These are phyloP conservation scores for Ramphastos sulfuratus DNA, from an alignment of 2,113 vertebrate species.

Conservation along the genomic window DNA sequence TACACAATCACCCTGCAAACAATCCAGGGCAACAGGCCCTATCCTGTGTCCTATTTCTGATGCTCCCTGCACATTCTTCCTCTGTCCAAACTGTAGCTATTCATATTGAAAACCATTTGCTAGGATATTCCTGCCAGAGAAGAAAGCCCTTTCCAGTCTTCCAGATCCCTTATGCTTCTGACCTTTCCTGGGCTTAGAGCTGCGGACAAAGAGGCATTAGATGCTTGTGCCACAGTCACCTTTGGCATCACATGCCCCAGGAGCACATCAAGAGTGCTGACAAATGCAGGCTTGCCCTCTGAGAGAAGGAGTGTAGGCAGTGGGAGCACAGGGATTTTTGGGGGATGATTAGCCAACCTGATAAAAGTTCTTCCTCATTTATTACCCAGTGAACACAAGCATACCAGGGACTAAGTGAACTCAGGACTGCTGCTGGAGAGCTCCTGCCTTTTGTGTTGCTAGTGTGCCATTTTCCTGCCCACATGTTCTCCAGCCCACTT, in stretches of 20 bases:
- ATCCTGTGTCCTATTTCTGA: not conserved
- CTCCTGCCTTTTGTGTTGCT: not conserved
- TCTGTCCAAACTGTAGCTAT: accelerated
- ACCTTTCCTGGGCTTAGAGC: not conserved
- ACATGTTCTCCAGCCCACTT: not conserved
- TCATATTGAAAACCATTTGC: not conserved
- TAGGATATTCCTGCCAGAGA: not conserved
- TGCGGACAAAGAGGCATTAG: not conserved
- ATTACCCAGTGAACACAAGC: not conserved
- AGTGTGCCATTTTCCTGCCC: not conserved
- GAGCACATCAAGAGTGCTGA: not conserved
- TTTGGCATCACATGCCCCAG: not conserved
- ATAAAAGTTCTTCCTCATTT: not conserved
- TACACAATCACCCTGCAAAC: not conserved
- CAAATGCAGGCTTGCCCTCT: not conserved
- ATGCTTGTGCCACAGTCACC: not conserved
- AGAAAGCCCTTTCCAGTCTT: not conserved
- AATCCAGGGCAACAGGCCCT: not conserved
- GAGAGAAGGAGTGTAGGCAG: not conserved
- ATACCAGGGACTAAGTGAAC: not conserved
- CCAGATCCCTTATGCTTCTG: not conserved
- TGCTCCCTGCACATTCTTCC: not conserved
- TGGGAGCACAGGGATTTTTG: not conserved
- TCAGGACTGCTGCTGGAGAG: not conserved
- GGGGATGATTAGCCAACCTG: not conserved